phyloP scores from a whole-genome alignment of 2,888 invertebrate species.

The Microctonus brassicae region DNA sequence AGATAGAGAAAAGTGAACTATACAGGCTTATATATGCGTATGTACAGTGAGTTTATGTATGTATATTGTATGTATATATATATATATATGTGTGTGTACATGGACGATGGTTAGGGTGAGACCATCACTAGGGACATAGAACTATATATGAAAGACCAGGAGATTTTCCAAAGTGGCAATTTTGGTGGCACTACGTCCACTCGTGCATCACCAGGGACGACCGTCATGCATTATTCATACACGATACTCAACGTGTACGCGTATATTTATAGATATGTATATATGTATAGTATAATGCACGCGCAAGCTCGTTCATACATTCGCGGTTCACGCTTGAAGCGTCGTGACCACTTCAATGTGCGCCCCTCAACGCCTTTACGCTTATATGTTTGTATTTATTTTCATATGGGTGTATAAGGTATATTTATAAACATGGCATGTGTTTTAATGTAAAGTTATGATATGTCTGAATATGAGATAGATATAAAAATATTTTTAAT shows the following conservation, averaged over 20 bases:
- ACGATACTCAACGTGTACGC: constrained; percentile 7
- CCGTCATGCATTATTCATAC: constrained; percentile 35
- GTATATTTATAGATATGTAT: constrained; percentile 6
- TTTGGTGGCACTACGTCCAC: constrained; percentile 33
- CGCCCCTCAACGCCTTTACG: constrained; percentile 6
- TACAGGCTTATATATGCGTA: neutral
- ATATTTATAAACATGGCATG: neutral
- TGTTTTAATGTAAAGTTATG: no score
- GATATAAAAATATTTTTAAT: no score
- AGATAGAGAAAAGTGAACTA: neutral
- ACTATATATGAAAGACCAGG: constrained; percentile 20
- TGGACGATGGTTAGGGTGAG: neutral
- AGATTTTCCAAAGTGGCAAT: constrained; percentile 37
- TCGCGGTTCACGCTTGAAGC: neutral
- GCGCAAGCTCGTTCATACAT: neutral
- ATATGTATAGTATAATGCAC: neutral
- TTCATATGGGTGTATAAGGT: neutral
- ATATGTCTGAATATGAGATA: no score
- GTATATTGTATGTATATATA: no score
- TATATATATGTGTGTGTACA: constrained; percentile 1
- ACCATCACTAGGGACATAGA: neutral
- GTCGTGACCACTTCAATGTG: neutral
- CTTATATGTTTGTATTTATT: constrained; percentile 7
- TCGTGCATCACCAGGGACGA: constrained; percentile 29
- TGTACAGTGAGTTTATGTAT: neutral